These are phyloP conservation scores for Acrobasis suavella DNA, from an alignment of 2,888 invertebrate species.

Conservation along the genomic window DNA sequence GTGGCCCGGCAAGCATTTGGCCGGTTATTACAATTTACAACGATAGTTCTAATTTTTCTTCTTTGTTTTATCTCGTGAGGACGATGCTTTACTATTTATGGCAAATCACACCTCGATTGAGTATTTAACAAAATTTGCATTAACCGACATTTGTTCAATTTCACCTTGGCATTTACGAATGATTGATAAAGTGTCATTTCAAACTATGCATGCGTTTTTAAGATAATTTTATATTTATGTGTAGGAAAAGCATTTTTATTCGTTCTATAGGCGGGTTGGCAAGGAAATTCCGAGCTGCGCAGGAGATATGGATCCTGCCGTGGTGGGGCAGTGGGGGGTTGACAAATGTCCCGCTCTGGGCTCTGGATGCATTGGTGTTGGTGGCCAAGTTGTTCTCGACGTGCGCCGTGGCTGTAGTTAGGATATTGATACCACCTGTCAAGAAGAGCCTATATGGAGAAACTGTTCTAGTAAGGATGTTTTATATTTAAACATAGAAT, in stretches of 20 bases:
- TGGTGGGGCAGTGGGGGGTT: slow-evolving; percentile 72
- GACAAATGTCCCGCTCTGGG: slow-evolving; percentile 62
- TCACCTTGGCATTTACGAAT: no score
- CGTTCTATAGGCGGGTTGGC: slow-evolving; percentile 59
- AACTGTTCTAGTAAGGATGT: slow-evolving; percentile 66
- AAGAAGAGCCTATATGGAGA: slow-evolving; percentile 73
- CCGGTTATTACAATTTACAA: no score
- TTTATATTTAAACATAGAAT: no score
- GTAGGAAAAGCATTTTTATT: slow-evolving; percentile 63
- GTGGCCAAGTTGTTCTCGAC: slow-evolving; percentile 65
- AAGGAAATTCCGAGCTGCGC: slow-evolving; percentile 64
- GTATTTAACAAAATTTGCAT: background rate
- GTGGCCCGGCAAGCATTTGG: no score
- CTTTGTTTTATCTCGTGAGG: background rate
- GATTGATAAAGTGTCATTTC: background rate
- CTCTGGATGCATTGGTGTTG: slow-evolving; percentile 64
- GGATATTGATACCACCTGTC: slow-evolving; percentile 60
- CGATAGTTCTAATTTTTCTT: no score
- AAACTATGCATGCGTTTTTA: slow-evolving; percentile 22
- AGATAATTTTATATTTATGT: slow-evolving; percentile 54
- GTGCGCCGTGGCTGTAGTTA: slow-evolving; percentile 55
- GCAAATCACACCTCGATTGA: slow-evolving; percentile 1
- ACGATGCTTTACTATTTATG: background rate
- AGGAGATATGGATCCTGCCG: slow-evolving; percentile 72
- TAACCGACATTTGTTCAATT: no score